Conservation (phyloP, 2,113 vertebrate genomes). For the Mugil cephalus region DNA sequence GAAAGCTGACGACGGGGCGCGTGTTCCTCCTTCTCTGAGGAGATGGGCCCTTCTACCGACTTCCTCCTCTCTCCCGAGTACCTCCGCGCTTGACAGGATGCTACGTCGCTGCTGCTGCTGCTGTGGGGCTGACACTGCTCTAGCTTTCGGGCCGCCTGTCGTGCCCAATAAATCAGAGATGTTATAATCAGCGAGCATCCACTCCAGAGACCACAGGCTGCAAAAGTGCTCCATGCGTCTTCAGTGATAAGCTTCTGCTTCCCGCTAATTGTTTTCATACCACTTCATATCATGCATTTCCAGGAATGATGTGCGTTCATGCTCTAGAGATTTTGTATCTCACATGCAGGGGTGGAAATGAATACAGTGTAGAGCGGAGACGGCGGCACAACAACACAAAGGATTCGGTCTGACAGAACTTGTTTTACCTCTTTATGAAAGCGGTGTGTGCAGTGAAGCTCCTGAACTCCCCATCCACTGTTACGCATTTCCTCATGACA, state of each 20-base stretch:
- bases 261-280: conserved; percentile 29
- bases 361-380: neutral
- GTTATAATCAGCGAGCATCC: conserved; percentile 26
- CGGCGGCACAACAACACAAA: conserved; percentile 7
- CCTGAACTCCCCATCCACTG: conserved; percentile 52
- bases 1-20: conserved; percentile 64
- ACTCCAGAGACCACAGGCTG: neutral
- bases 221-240: conserved; percentile 22
- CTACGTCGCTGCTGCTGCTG: conserved; percentile 64
- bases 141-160: conserved; percentile 63
- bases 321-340: conserved; percentile 37
- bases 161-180: conserved; percentile 48
- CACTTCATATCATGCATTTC: conserved; percentile 38
- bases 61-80: conserved; percentile 65
- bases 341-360: conserved; percentile 43
- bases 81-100: conserved; percentile 46
- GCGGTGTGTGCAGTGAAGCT: conserved; percentile 76
- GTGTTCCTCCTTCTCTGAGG: conserved; percentile 50
- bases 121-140: conserved; percentile 58
- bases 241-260: neutral
- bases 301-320: conserved; percentile 12
- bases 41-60: conserved; percentile 65
- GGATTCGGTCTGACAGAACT: neutral
- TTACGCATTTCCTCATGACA: conserved; percentile 74
- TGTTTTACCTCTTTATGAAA: conserved; percentile 81